Evolutionary conservation across 2,888 invertebrate species (phyloP), one percentile per base, ranked within the genome.

Genomic region (Lochmaea capreae): DNA sequence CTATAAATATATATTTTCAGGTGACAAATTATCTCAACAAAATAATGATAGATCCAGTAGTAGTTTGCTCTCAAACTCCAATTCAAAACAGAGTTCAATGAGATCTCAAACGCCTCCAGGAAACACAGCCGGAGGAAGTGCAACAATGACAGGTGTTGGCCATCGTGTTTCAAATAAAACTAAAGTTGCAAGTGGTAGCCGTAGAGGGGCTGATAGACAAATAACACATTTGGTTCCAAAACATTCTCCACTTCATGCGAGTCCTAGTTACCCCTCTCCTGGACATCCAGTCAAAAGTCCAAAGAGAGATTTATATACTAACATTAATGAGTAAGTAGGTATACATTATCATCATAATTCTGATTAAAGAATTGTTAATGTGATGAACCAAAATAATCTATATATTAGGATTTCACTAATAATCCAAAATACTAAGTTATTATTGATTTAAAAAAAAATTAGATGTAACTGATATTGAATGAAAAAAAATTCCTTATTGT

Each of bases 211-310:
- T 0, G 87, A 87, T 70, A 78, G 86, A 61, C 86, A 82, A 43
- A 87, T 87, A 75, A 85, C 85, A 81, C 89, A 89, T 80, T 86
- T 89, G 79, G 88, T 89, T 83, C 89, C 90, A 75, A 89, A 90
- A 79, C 89, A 90, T 83, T 90, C 91, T 70, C 91, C 90, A 43
- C 86, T 90, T 77, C 90, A 90, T 81, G 90, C 90, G 77, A 91
- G 91, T 76, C 91, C 91, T 61, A 85, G 84, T 78, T 85, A 86
- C 78, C 84, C 74, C 14, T 77, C 77, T 59, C 86, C 86, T 9
- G 84, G 83, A 22, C 84, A 85, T 73, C 81, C 83, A 72, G 72
- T 80, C 72, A 85, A 83, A 77, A 84, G 85, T 58, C 87, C 86
- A 26, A 85, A 86, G 79, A 80, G 83, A 87, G 89, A 87, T 75